Evolutionary conservation across 1,140 invertebrate species (phyloP).

Genomic region (Drosophila varians): DNA sequence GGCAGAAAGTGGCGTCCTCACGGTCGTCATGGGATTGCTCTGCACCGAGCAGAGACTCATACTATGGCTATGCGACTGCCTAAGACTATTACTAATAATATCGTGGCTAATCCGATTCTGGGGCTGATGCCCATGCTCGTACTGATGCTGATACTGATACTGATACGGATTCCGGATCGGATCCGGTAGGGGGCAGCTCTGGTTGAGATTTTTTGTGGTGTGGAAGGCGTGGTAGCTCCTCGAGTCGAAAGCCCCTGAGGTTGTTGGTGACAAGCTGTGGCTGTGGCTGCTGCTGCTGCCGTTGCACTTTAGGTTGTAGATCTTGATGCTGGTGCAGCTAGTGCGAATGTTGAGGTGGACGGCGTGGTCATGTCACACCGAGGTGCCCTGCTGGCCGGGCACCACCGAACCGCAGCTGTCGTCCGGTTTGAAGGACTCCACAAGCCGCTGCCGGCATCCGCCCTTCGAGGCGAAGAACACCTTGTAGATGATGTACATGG

Average conservation of each 20-base stretch:
- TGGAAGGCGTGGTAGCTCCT: slow-evolving; percentile 55
- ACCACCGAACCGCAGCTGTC: slow-evolving; percentile 66
- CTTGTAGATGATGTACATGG: slow-evolving; percentile 93
- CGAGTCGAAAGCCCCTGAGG: slow-evolving; percentile 52
- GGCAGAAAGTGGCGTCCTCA: slow-evolving; percentile 64
- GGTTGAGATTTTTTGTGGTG: slow-evolving; percentile 77
- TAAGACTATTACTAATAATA: slow-evolving; percentile 68
- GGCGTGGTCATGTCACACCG: slow-evolving; percentile 83
- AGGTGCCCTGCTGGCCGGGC: slow-evolving; percentile 81
- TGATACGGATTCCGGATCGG: not conserved
- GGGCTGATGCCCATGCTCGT: no score
- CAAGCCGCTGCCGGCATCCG: slow-evolving; percentile 55
- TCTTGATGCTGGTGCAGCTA: slow-evolving; percentile 58
- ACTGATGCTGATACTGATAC: slow-evolving; percentile 2
- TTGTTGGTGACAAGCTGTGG: slow-evolving; percentile 79
- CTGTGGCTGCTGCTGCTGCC: slow-evolving; percentile 64
- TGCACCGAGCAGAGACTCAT: slow-evolving; percentile 62
- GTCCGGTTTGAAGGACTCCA: slow-evolving; percentile 69
- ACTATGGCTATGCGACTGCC: slow-evolving; percentile 52
- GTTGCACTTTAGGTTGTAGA: slow-evolving; percentile 67
- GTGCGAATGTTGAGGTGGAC: slow-evolving; percentile 70
- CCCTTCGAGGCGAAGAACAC: slow-evolving; percentile 89
- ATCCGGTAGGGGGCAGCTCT: slow-evolving; percentile 24
- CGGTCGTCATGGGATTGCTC: slow-evolving; percentile 42
- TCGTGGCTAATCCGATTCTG: slow-evolving; percentile 54